A percentile compares a stretch with the other conserved stretches of the same genome.
These are phyloP conservation scores for Synanthedon myopaeformis DNA, from an alignment of 2,888 invertebrate species.

Conservation along the genomic window DNA sequence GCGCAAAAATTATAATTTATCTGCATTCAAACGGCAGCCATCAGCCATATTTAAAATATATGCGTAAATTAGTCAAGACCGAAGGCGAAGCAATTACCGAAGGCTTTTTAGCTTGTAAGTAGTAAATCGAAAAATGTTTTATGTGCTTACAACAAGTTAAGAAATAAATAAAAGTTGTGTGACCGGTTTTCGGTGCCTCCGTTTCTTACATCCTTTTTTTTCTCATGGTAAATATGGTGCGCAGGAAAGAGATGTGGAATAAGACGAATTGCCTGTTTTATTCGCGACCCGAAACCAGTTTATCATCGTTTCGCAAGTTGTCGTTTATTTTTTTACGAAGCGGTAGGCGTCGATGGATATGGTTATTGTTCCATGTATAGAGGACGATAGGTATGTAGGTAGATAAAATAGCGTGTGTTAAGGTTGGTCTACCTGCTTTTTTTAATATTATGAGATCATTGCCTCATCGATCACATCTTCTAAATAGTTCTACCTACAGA, in stretches of 20 bases:
- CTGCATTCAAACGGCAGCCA: slow-evolving; percentile 12
- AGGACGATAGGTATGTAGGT: not conserved
- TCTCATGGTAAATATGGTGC: not conserved
- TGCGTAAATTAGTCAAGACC: slow-evolving; percentile 44
- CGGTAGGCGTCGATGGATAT: slow-evolving; percentile 51
- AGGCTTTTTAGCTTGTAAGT: slow-evolving; percentile 22
- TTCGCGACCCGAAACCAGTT: slow-evolving; percentile 53
- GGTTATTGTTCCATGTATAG: not conserved
- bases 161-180: slow-evolving; percentile 60
- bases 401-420: not conserved
- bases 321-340: slow-evolving; percentile 31
- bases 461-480: not conserved
- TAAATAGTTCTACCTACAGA: not conserved
- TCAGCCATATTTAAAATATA: slow-evolving; percentile 35
- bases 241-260: not conserved
- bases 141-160: slow-evolving; percentile 57
- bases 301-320: slow-evolving; percentile 45
- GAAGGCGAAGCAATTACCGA: slow-evolving; percentile 40
- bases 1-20: slow-evolving; percentile 27
- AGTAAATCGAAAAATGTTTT: slow-evolving; percentile 56
- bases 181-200: slow-evolving; percentile 33
- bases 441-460: not conserved
- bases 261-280: slow-evolving; percentile 31
- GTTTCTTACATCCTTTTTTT: slow-evolving; percentile 18
- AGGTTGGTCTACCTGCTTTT: not conserved